These are phyloP conservation scores for Lepisosteus oculatus DNA, from an alignment of 2,113 vertebrate genomes.

Conservation along the genomic window DNA sequence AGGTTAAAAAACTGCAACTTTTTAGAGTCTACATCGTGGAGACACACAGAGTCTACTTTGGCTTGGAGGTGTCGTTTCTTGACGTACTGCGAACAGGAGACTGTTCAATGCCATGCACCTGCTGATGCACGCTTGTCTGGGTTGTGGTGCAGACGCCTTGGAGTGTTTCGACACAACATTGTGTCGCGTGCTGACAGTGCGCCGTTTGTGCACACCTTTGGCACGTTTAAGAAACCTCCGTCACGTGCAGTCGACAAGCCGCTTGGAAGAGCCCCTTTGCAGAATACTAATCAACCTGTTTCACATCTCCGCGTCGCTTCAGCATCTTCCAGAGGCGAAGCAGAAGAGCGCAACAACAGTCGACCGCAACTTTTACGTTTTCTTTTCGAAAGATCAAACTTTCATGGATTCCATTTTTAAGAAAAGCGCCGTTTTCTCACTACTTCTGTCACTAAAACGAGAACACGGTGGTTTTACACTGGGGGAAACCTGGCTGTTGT, in stretches of 20 bases:
- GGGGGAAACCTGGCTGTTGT: no score
- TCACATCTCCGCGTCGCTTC: conserved; percentile 5
- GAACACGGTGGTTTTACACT: neutral
- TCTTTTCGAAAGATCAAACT: neutral
- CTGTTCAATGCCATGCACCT: no score
- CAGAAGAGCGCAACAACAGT: conserved; percentile 5
- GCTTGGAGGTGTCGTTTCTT: no score
- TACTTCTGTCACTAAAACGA: neutral
- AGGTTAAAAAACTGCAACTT: no score
- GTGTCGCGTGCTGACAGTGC: no score
- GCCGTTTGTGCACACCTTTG: neutral
- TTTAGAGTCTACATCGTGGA: no score
- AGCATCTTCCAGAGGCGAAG: neutral
- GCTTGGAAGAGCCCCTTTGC: neutral
- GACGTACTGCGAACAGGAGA: no score
- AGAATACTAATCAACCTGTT: conserved; percentile 21
- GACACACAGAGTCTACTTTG: no score
- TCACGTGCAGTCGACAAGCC: conserved; percentile 5
- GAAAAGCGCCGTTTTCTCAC: neutral
- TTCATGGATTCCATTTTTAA: conserved; percentile 6
- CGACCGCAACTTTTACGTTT: conserved; percentile 17
- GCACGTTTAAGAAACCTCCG: conserved; percentile 6
- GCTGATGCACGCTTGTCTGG: no score
- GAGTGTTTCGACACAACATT: no score
- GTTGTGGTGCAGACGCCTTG: no score